phyloP scores from a whole-genome alignment of 2,797 vertebrate species.

The Channa striata region DNA sequence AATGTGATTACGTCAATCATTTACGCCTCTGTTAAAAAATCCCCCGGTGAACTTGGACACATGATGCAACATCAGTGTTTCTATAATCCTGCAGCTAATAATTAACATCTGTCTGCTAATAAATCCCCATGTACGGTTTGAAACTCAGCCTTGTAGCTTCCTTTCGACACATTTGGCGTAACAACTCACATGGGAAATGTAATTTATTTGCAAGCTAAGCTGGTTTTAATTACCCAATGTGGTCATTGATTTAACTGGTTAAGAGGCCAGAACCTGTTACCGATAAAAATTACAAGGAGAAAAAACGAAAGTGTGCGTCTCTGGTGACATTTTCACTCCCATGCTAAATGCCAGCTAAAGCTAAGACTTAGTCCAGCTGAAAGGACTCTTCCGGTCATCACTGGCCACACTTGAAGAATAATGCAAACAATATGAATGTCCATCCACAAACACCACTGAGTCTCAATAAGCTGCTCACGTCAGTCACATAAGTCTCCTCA shows the following conservation, averaged over 20 bases:
- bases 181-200: background rate
- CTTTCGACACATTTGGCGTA: background rate
- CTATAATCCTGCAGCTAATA: too few relatives aligned
- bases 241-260: background rate
- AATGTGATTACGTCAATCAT: background rate
- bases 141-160: background rate
- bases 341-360: conserved; percentile 31
- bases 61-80: too few relatives aligned
- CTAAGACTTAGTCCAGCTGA: background rate
- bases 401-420: conserved; percentile 9
- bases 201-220: background rate
- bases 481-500: conserved; percentile 27
- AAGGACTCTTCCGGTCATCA: background rate
- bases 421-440: conserved; percentile 27
- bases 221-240: background rate
- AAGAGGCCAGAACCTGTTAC: conserved; percentile 2
- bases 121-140: too few relatives aligned
- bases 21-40: too few relatives aligned
- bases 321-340: conserved; percentile 35
- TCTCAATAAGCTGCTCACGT: conserved; percentile 18
- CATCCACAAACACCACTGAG: conserved; percentile 16
- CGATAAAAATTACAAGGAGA: too few relatives aligned
- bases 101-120: too few relatives aligned
- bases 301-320: too few relatives aligned
- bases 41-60: too few relatives aligned